A percentile compares a stretch with the other conserved stretches of the same genome.
These are phyloP conservation scores for Chrysaora quinquecirrha DNA, from an alignment of 30 jellyfish, hydroid and myxozoan species.

Conservation along the genomic window DNA sequence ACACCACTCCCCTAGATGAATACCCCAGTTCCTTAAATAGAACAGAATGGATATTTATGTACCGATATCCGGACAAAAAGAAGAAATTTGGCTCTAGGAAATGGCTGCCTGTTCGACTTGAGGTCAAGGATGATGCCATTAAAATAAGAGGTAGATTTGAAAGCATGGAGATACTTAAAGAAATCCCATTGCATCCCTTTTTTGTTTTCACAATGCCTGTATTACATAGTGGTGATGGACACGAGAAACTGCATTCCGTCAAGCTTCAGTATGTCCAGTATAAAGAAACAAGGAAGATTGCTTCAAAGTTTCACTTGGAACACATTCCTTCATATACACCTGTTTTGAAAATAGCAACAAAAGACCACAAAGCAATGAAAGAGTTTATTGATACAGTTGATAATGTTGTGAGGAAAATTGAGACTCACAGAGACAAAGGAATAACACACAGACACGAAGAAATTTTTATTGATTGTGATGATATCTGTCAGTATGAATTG, in stretches of 20 bases:
- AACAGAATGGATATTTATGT: constrained; percentile 74
- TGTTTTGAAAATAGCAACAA: constrained; percentile 71
- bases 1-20: constrained; percentile 40
- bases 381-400: constrained; percentile 76
- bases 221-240: constrained; percentile 52
- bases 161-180: constrained; percentile 61
- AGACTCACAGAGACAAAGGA: constrained; percentile 80
- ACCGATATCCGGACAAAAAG: constrained; percentile 74
- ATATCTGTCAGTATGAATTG: constrained; percentile 75
- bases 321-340: constrained; percentile 88
- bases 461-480: constrained; percentile 88
- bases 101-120: constrained; percentile 79
- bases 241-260: constrained; percentile 70
- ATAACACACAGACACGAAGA: constrained; percentile 85
- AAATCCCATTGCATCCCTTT: constrained; percentile 82
- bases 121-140: constrained; percentile 56
- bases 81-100: constrained; percentile 50
- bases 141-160: constrained; percentile 32
- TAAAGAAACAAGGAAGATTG: constrained; percentile 67
- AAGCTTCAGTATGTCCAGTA: constrained; percentile 88
- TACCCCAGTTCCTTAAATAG: constrained; percentile 38
- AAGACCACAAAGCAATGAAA: constrained; percentile 46
- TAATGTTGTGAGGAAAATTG: constrained; percentile 72
- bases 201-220: constrained; percentile 81
- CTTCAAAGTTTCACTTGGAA: constrained; percentile 53